phyloP scores from a whole-genome alignment of 2,113 vertebrate genomes.

The Hippolais icterina region DNA sequence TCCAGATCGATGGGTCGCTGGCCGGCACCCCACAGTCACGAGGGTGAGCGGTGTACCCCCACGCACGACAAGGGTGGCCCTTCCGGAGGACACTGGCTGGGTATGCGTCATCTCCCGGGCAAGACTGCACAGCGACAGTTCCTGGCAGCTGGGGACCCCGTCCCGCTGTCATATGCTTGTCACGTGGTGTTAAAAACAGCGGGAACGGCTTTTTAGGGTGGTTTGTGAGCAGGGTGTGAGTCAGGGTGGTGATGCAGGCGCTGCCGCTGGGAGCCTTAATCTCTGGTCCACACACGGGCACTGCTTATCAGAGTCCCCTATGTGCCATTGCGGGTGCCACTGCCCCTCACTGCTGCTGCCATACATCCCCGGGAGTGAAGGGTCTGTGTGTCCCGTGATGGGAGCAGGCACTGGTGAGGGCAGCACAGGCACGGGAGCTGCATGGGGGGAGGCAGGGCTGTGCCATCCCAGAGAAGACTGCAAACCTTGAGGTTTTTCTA shows the following conservation, averaged over 20 bases:
- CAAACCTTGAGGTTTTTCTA: fast-evolving
- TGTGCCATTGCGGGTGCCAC: neutral
- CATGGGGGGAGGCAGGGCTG: fast-evolving
- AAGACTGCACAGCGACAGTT: neutral
- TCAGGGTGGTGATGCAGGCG: neutral
- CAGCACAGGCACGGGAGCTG: fast-evolving
- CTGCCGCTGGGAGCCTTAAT: neutral
- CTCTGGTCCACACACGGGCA: neutral
- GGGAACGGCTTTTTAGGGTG: fast-evolving
- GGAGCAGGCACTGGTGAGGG: fast-evolving
- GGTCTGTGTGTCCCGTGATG: fast-evolving
- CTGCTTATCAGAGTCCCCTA: neutral
- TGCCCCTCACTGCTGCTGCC: neutral
- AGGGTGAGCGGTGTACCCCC: neutral
- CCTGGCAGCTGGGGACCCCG: fast-evolving
- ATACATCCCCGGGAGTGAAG: fast-evolving
- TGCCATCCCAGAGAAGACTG: fast-evolving
- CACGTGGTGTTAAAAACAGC: fast-evolving
- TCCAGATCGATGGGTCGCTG: neutral
- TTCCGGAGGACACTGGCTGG: neutral
- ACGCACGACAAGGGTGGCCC: neutral
- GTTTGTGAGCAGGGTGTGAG: no score
- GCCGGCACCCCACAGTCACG: neutral
- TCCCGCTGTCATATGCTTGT: fast-evolving
- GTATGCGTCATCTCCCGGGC: fast-evolving